These are phyloP conservation scores for Eupleurogrammus muticus DNA, from an alignment of 2,797 vertebrate genomes.

Conservation along the genomic window DNA sequence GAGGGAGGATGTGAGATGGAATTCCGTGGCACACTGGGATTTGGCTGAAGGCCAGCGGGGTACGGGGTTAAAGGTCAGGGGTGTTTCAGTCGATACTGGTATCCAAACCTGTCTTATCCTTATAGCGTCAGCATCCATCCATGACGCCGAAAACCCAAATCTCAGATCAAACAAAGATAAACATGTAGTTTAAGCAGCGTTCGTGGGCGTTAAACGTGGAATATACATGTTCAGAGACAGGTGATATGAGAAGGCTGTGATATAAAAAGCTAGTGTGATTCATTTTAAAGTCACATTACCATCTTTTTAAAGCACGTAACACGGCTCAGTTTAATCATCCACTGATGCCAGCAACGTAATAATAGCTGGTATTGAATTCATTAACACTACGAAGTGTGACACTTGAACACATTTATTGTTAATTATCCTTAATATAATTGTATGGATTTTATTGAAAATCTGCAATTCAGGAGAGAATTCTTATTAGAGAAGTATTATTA, in stretches of 20 bases:
- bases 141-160: slow-evolving; percentile 35
- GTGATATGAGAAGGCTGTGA: slow-evolving; percentile 4
- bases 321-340: too few species aligned
- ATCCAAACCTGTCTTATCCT: slow-evolving; percentile 32
- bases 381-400: too few species aligned
- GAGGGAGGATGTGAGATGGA: slow-evolving; percentile 69
- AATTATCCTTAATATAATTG: too few species aligned
- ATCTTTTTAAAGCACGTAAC: too few species aligned
- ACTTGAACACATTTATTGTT: too few species aligned
- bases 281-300: too few species aligned
- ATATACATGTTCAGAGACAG: not conserved
- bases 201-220: slow-evolving; percentile 3
- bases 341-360: too few species aligned
- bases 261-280: too few species aligned
- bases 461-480: too few species aligned
- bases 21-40: slow-evolving; percentile 72
- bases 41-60: slow-evolving; percentile 69
- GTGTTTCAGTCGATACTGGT: slow-evolving; percentile 41
- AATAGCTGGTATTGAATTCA: too few species aligned
- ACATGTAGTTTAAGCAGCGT: slow-evolving; percentile 7
- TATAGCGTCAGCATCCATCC: slow-evolving; percentile 16
- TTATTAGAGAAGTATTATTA: too few species aligned
- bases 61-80: slow-evolving; percentile 54
- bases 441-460: too few species aligned
- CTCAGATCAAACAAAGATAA: slow-evolving; percentile 38